Base-by-base conservation (phyloP, 1,140 invertebrate species). In the Halesus radiatus region DNA sequence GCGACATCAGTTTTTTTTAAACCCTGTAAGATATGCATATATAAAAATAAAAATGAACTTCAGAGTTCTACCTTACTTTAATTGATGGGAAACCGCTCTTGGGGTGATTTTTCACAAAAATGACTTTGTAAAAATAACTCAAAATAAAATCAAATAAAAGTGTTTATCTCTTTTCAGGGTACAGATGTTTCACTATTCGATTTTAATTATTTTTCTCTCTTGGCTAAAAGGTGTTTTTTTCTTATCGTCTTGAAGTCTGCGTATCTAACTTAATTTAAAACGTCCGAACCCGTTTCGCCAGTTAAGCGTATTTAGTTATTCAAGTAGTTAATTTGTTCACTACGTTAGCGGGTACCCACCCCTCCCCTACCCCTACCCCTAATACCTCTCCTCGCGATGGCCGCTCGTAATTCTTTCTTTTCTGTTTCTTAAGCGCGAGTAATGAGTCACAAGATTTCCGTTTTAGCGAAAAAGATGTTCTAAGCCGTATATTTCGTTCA, bases 401-500 rank as follows among this genome's bases (percentile, higher is more conserved):
- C 66, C 54, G 70, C 77, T 64, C 79, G 77, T 83, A 83, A 83
- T 83, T 83, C 82, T 81, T 81, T 83, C 80, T 81, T 81, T 81
- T 81, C 82, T 79, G 82, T 83, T 83, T 81, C 82, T 83, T 83
- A 83, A 83, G 82, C 80, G 75, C 82, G 80, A 83, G 80, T 83
- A 83, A 83, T 83, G 82, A 83, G 82, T 66, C 82, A 81, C 82
- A 80, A 83, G 82, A 81, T 83, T 83, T 83, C 80, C 82, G 82
- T 83, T 83, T 83, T 83, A 83, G 82, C 82, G 82, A 80, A 83
- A 81, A 83, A 83, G 82, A 83, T 83, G 82, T 83, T 83, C 82
- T 79, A 80, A 79, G 80, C 78, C 62, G 78, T 78, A 80, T 58
- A 72, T 81, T 83, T 81, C 50, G 77, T 80, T 76, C 60, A 60